A percentile compares a stretch with the other conserved stretches of the same genome.
These are phyloP conservation scores for Hydrozoanthus tunicans DNA, from an alignment of 64 coral and sea anemone genomes.

Conservation along the genomic window DNA sequence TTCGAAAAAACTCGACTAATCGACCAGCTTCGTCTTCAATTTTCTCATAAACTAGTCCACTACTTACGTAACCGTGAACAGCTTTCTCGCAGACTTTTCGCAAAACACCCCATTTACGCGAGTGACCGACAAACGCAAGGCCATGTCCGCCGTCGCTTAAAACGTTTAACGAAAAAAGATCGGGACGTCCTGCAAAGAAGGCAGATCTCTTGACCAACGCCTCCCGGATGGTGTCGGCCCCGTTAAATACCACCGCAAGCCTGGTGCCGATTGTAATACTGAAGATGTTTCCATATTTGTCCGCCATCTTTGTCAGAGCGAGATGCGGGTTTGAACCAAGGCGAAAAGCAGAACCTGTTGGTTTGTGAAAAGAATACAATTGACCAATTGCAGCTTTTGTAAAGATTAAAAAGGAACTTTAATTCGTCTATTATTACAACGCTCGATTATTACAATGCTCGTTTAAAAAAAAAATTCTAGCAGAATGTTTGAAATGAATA, in stretches of 20 bases:
- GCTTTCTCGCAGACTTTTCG: constrained; percentile 44
- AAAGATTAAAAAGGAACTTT: background rate
- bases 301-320: constrained; percentile 59
- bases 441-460: too few species aligned
- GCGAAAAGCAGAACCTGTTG: constrained; percentile 72
- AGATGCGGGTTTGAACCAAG: constrained; percentile 62
- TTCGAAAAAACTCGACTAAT: constrained; percentile 43
- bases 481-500: too few species aligned
- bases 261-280: constrained; percentile 73
- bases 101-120: constrained; percentile 30
- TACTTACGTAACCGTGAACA: constrained; percentile 64
- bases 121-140: constrained; percentile 26
- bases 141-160: constrained; percentile 43
- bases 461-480: too few species aligned
- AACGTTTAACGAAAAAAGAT: constrained; percentile 56
- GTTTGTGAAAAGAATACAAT: background rate
- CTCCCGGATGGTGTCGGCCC: constrained; percentile 64
- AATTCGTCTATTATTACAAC: too few species aligned
- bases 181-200: constrained; percentile 70
- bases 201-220: constrained; percentile 69
- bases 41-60: constrained; percentile 26
- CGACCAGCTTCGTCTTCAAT: constrained; percentile 52
- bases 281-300: constrained; percentile 76
- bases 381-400: background rate
- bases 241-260: constrained; percentile 78